phyloP scores from a whole-genome alignment of 2,888 invertebrate genomes.

The Drosophila infuscata region DNA sequence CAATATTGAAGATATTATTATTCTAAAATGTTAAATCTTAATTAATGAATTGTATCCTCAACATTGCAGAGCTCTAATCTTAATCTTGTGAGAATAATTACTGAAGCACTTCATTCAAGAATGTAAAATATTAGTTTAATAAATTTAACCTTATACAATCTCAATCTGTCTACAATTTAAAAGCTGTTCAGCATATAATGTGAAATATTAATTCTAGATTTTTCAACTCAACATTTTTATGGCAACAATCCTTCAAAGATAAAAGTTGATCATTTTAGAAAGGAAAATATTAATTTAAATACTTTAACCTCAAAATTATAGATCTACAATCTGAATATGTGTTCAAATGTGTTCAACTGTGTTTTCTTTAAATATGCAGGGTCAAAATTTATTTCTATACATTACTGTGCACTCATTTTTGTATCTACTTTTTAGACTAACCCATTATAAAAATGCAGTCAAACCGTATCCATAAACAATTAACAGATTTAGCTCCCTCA shows the following conservation, averaged over 20 bases:
- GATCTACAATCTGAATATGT: background rate
- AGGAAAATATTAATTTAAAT: background rate
- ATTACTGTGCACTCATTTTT: background rate
- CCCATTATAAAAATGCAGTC: background rate
- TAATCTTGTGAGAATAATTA: background rate
- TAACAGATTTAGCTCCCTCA: background rate
- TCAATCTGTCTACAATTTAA: background rate
- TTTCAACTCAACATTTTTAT: background rate
- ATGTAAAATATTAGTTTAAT: background rate
- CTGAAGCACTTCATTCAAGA: background rate
- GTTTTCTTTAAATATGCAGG: background rate
- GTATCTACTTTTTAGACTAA: background rate
- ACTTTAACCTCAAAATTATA: background rate
- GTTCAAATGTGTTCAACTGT: background rate
- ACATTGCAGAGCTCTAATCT: background rate
- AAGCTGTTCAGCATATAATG: background rate
- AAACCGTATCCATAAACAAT: background rate
- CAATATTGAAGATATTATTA: background rate
- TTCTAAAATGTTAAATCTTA: background rate
- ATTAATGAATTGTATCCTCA: background rate
- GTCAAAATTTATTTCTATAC: background rate
- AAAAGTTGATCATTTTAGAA: background rate
- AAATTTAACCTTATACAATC: background rate
- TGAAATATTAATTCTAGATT: background rate
- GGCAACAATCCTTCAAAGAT: background rate